phyloP scores from a whole-genome alignment of 2,888 invertebrate species.

The Calliphora vomitoria region DNA sequence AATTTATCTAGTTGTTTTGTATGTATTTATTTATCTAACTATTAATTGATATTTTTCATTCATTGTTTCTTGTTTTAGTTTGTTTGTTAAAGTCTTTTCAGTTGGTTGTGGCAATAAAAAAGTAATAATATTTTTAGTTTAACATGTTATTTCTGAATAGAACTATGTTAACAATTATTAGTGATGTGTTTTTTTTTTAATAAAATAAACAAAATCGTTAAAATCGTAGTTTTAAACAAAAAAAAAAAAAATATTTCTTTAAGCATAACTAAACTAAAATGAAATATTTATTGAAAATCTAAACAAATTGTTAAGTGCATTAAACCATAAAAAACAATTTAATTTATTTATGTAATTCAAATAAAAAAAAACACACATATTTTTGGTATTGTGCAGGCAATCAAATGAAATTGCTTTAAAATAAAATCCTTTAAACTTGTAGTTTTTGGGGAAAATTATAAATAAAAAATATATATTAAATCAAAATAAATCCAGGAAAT shows the following conservation, averaged over 20 bases:
- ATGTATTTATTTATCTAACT: constrained; percentile 49
- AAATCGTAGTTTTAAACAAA: neutral
- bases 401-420: too few species aligned
- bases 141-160: neutral
- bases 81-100: constrained; percentile 40
- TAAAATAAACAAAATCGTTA: neutral
- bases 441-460: too few species aligned
- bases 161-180: neutral
- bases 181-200: neutral
- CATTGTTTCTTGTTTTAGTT: constrained; percentile 36
- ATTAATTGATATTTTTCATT: constrained; percentile 54
- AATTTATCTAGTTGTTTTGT: constrained; percentile 2
- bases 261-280: neutral
- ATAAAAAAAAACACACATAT: constrained; percentile 3
- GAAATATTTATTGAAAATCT: neutral
- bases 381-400: neutral
- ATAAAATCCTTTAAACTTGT: too few species aligned
- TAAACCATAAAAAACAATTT: constrained; percentile 14
- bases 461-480: too few species aligned
- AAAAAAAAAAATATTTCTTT: neutral
- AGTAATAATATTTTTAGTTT: constrained; percentile 25
- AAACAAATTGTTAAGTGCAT: constrained; percentile 12
- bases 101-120: constrained; percentile 23
- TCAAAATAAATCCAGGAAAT: too few species aligned
- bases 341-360: neutral